phyloP scores from a whole-genome alignment of 2,888 invertebrate genomes.

The Pantelozetes paolii region DNA sequence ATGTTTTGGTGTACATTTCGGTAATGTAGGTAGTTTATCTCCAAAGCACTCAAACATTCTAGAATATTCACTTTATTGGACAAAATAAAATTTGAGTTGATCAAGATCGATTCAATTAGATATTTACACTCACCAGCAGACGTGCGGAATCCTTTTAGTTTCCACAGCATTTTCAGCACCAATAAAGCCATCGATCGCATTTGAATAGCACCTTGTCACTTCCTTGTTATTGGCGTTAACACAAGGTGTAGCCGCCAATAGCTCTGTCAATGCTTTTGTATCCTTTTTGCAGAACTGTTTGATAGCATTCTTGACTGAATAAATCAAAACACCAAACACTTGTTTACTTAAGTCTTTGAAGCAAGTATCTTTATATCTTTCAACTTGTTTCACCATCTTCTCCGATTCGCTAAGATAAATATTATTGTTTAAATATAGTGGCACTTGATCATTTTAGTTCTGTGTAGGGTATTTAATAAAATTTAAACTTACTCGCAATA shows the following conservation, averaged over 20 bases:
- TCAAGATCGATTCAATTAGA: not conserved
- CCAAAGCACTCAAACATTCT: not conserved
- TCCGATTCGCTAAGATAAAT: not conserved
- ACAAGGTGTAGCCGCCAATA: not conserved
- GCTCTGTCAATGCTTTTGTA: not conserved
- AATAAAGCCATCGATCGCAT: not conserved
- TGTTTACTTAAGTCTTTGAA: not conserved
- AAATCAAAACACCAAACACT: not conserved
- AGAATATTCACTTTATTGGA: not conserved
- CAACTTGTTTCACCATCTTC: not conserved
- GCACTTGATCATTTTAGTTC: too few relatives aligned
- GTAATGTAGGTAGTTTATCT: not conserved
- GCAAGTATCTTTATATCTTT: conserved; percentile 3
- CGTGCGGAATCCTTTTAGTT: not conserved
- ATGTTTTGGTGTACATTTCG: not conserved
- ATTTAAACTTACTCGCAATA: conserved; percentile 2
- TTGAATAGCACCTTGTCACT: not conserved
- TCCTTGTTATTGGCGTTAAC: not conserved
- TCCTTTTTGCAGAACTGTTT: not conserved
- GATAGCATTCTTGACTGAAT: conserved; percentile 1
- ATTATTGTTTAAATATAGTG: too few relatives aligned
- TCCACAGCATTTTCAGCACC: not conserved
- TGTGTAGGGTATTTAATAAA: too few relatives aligned
- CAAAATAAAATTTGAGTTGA: not conserved
- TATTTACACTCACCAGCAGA: conserved; percentile 2